These are phyloP conservation scores for Pyrochroa serraticornis DNA, from an alignment of 2,888 invertebrate genomes.

Conservation along the genomic window DNA sequence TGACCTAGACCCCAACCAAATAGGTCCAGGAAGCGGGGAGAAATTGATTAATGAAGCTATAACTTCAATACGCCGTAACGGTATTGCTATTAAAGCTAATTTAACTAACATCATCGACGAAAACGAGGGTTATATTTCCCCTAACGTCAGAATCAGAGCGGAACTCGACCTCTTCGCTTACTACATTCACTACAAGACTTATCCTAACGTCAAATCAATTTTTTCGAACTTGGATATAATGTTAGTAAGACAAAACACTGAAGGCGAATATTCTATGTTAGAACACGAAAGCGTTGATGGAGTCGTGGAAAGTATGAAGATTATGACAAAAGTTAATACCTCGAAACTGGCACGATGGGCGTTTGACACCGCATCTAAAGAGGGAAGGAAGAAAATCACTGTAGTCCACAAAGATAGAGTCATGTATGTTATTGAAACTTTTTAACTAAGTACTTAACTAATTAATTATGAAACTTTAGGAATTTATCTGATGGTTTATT, in stretches of 20 bases:
- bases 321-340: constrained; percentile 59
- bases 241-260: constrained; percentile 67
- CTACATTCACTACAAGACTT: constrained; percentile 61
- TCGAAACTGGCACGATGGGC: constrained; percentile 64
- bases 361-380: constrained; percentile 62
- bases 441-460: no score
- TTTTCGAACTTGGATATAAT: constrained; percentile 61
- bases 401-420: constrained; percentile 69
- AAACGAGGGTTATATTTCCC: constrained; percentile 26
- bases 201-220: constrained; percentile 56
- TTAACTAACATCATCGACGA: constrained; percentile 57
- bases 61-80: constrained; percentile 43
- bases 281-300: constrained; percentile 67
- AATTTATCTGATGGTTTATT: constrained; percentile 44
- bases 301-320: constrained; percentile 65
- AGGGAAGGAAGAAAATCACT: constrained; percentile 64
- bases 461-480: constrained; percentile 5
- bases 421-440: constrained; percentile 58
- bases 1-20: constrained; percentile 10
- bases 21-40: constrained; percentile 8
- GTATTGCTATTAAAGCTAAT: constrained; percentile 54
- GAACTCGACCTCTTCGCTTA: constrained; percentile 63
- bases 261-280: constrained; percentile 66
- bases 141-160: constrained; percentile 61
- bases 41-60: constrained; percentile 37